Base-by-base conservation (phyloP, 1,140 invertebrate species). In the Philopotamus ludificatus region DNA sequence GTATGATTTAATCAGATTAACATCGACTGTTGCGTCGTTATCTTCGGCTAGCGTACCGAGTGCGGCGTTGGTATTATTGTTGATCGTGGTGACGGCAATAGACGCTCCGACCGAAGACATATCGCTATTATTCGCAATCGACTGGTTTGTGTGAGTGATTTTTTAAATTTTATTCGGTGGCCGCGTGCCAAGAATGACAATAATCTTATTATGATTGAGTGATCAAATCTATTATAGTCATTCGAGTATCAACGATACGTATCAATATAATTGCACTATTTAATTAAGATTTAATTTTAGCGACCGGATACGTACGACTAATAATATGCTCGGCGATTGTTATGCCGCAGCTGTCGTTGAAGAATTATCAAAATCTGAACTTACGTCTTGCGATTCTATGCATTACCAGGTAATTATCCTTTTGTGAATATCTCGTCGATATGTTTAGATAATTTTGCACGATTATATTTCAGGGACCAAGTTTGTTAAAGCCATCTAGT, bases 41-140 rank as follows among this genome's bases (percentile, higher is more conserved):
- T 96, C 94, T 10, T 94, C 93, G 50, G 94, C 94, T 1, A 93
- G 92, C 64, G 93, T 97, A 10, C 95, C 95, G 0, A 94, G 92
- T 75, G 95, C 95, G 20, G 94, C 94, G 1, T 80, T 97, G 65
- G 91, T 96, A 2, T 82, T 95, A 23, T 85, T 97, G 47, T 79
- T 93, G 0, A 90, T 93, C 47, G 87, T 93, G 1, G 79, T 97
- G 16, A 91, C 93, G 54, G 90, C 94, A 21, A 92, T 97, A 28
- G 87, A 91, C 73, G 87, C 88, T 9, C 90, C 91, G 0, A 83
- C 87, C 1, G 85, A 91, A 72, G 90, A 94, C 72, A 90, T 94
- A 1, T 91, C 90, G 1, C 77, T 95, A 1, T 79, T 95, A 2
- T 94, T 94, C 75, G 90, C 92, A 54, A 86, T 94, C 26, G 93